Conservation (phyloP, 2,797 vertebrate species). For the Acanthurus leucopareius region DNA sequence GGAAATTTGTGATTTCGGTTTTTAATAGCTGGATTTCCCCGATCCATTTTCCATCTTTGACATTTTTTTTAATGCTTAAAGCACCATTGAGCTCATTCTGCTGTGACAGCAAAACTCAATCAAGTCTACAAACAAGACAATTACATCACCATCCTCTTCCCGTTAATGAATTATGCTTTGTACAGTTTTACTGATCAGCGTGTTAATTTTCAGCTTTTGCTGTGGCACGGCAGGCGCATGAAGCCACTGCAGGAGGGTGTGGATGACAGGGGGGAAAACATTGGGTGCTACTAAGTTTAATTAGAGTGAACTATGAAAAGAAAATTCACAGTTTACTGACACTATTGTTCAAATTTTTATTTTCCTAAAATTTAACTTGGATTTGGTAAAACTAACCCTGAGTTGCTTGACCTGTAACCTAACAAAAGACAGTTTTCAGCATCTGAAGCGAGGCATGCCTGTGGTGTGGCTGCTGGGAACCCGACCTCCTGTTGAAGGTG, state of each 20-base stretch:
- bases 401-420: too few relatives aligned
- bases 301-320: too few relatives aligned
- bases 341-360: too few relatives aligned
- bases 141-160: conserved; percentile 5
- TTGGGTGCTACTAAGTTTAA: too few relatives aligned
- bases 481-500: neutral
- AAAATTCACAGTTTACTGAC: too few relatives aligned
- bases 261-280: too few relatives aligned
- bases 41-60: conserved; percentile 47
- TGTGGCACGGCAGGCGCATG: too few relatives aligned
- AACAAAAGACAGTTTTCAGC: too few relatives aligned
- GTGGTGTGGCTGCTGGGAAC: neutral
- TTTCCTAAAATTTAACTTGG: too few relatives aligned
- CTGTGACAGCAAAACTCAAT: conserved; percentile 39
- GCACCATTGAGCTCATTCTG: conserved; percentile 40
- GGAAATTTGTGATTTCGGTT: conserved; percentile 48
- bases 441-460: too few relatives aligned
- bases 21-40: conserved; percentile 68
- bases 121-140: neutral
- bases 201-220: neutral
- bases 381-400: too few relatives aligned
- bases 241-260: too few relatives aligned
- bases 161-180: conserved; percentile 8
- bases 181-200: neutral
- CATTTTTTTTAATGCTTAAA: conserved; percentile 28